Percentiles rank a stretch among this genome's conserved stretches.
These are phyloP conservation scores for Onchidella celtica DNA, from an alignment of 2,888 invertebrate species.

Conservation along the genomic window DNA sequence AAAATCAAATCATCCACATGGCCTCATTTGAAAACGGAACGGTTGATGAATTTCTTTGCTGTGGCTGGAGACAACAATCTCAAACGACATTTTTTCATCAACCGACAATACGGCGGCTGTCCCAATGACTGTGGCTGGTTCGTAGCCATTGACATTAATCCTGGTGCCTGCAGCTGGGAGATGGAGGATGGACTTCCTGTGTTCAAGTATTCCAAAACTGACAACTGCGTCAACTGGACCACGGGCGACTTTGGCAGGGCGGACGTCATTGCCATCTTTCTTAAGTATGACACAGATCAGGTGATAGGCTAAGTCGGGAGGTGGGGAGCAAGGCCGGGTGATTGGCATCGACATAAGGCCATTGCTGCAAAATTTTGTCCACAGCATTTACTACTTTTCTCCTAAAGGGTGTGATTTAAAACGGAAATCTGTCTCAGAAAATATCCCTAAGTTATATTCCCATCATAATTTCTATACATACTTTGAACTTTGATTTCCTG, in stretches of 20 bases:
- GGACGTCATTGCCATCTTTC: neutral
- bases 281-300: neutral
- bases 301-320: neutral
- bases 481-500: no score
- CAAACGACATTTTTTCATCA: constrained; percentile 14
- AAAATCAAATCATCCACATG: constrained; percentile 28
- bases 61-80: neutral
- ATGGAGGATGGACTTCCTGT: neutral
- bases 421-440: no score
- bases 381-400: no score
- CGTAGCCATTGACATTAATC: neutral
- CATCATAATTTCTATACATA: no score
- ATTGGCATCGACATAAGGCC: no score
- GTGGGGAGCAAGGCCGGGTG: no score
- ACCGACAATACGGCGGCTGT: constrained; percentile 33
- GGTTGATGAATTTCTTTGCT: constrained; percentile 39
- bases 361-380: no score
- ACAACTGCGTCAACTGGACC: neutral
- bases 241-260: neutral
- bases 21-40: constrained; percentile 14
- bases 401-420: no score
- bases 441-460: no score
- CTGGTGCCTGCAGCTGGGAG: constrained; percentile 8
- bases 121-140: constrained; percentile 29
- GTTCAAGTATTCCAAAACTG: constrained; percentile 7